A percentile compares a stretch with the other conserved stretches of the same genome.
These are phyloP conservation scores for Beaufortia kweichowensis DNA, from an alignment of 2,113 vertebrate genomes.

Conservation along the genomic window DNA sequence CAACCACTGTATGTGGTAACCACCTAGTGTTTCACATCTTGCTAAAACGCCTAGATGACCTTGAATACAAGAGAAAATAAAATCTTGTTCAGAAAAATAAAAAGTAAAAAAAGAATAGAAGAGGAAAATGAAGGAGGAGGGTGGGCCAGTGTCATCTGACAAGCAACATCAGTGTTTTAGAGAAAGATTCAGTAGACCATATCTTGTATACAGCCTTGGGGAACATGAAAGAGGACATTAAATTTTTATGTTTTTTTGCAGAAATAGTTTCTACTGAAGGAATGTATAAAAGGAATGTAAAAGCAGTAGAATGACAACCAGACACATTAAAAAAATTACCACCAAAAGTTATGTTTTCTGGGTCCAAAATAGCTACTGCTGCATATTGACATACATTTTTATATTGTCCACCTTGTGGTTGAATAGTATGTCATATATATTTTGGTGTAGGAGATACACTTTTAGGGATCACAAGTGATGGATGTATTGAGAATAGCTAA, in stretches of 20 bases:
- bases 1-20: too few species aligned
- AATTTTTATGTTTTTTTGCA: conserved; percentile 32
- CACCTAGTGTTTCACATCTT: too few species aligned
- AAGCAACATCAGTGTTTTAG: conserved; percentile 31
- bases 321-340: background rate
- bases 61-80: too few species aligned
- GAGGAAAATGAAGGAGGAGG: background rate
- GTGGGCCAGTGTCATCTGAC: conserved; percentile 4
- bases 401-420: background rate
- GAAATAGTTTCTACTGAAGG: background rate
- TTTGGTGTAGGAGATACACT: background rate
- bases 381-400: background rate
- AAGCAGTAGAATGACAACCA: background rate
- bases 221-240: conserved; percentile 7
- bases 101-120: background rate
- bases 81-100: too few species aligned
- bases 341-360: background rate
- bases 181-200: conserved; percentile 29
- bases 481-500: background rate
- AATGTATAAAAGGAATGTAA: too few species aligned
- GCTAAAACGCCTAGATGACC: too few species aligned
- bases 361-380: conserved; percentile 14
- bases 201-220: conserved; percentile 22
- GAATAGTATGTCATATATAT: background rate
- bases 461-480: background rate